A percentile compares a stretch with the other conserved stretches of the same genome.
These are phyloP conservation scores for Drosophila histrio DNA, from an alignment of 2,888 invertebrate species.

Conservation along the genomic window DNA sequence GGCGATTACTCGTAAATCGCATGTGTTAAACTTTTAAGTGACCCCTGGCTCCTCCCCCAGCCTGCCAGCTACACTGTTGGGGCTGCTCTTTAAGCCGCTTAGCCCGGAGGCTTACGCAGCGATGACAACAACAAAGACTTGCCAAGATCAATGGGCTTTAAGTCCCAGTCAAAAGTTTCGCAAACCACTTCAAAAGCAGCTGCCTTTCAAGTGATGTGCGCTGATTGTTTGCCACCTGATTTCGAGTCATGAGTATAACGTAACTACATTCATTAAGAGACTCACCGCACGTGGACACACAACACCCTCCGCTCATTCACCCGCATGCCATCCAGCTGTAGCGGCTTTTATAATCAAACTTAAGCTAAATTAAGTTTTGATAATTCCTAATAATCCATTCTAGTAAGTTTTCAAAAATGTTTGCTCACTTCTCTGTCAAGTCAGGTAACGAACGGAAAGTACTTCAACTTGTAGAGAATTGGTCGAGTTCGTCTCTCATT, in stretches of 20 bases:
- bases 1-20: conserved; percentile 41
- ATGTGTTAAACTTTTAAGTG: conserved; percentile 68
- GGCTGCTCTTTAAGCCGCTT: conserved; percentile 61
- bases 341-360: conserved; percentile 41
- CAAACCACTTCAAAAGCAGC: conserved; percentile 75
- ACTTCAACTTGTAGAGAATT: not conserved
- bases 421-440: conserved; percentile 69
- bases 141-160: conserved; percentile 74
- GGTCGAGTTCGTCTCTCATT: conserved; percentile 2
- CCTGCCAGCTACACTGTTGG: conserved; percentile 43
- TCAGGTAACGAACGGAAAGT: conserved; percentile 40
- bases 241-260: conserved; percentile 11
- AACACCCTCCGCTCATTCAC: conserved; percentile 1
- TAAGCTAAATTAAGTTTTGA: conserved; percentile 80
- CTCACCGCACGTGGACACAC: conserved; percentile 20
- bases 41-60: no score
- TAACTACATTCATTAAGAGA: conserved; percentile 45
- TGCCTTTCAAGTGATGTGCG: conserved; percentile 58
- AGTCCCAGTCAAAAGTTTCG: conserved; percentile 60
- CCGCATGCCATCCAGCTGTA: conserved; percentile 50
- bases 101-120: conserved; percentile 40
- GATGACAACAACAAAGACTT: conserved; percentile 64
- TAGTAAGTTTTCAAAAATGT: conserved; percentile 72
- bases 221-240: conserved; percentile 70
- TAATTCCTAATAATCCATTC: conserved; percentile 82